A percentile compares a stretch with the other conserved stretches of the same genome.
These are phyloP conservation scores for Ceratothoa steindachneri DNA, from an alignment of 2,888 invertebrate species.

Conservation along the genomic window DNA sequence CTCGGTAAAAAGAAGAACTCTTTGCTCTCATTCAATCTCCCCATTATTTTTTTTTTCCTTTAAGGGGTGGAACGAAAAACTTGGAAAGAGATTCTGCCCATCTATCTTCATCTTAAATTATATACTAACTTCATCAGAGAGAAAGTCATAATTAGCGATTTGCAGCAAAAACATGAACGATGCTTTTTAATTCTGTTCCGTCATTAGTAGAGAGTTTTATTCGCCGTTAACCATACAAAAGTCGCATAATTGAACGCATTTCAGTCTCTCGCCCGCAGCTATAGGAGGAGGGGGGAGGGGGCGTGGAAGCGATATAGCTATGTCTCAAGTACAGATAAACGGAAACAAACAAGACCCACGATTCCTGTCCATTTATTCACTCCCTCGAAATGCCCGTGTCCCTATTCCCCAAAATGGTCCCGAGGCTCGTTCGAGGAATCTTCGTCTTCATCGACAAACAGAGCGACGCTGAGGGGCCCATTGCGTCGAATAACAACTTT, in stretches of 20 bases:
- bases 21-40: too few species aligned
- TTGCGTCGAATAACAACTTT: slow-evolving; percentile 37
- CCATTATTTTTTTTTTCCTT: too few species aligned
- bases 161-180: not conserved
- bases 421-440: not conserved
- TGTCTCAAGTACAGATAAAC: not conserved
- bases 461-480: slow-evolving; percentile 1
- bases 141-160: not conserved
- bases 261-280: not conserved
- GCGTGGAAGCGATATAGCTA: not conserved
- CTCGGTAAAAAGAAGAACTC: too few species aligned
- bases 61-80: too few species aligned
- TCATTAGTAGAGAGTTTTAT: not conserved
- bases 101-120: not conserved
- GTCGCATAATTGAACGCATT: not conserved
- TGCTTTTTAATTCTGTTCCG: not conserved
- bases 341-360: too few species aligned
- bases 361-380: too few species aligned
- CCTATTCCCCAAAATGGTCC: too few species aligned
- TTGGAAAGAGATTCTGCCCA: too few species aligned
- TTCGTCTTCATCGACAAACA: not conserved
- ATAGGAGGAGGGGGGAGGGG: not conserved
- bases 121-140: not conserved
- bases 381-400: too few species aligned
- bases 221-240: not conserved